phyloP scores from a whole-genome alignment of 2,888 invertebrate species.

The Apantesis nais region DNA sequence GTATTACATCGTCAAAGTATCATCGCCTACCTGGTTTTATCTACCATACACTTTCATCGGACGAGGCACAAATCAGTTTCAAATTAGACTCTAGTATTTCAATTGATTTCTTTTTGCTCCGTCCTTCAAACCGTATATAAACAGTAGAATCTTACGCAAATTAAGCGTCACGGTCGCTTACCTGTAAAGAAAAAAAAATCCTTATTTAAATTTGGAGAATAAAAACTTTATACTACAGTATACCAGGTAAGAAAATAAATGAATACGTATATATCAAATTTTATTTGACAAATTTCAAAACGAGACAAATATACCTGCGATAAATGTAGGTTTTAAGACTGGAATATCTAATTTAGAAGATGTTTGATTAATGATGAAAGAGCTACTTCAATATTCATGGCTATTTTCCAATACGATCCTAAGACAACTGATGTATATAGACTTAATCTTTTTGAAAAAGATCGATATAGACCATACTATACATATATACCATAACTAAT shows the following conservation, averaged over 20 bases:
- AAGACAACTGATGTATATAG: neutral
- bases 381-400: neutral
- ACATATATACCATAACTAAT: neutral
- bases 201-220: constrained; percentile 31
- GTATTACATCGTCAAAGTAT: neutral
- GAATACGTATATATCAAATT: too few species aligned
- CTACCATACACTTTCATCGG: neutral
- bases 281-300: too few species aligned
- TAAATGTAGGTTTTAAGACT: too few species aligned
- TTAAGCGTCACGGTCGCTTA: constrained; percentile 33
- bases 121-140: neutral
- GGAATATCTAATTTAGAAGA: too few species aligned
- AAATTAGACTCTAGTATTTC: neutral
- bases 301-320: too few species aligned
- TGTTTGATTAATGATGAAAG: too few species aligned
- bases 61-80: neutral
- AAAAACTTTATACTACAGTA: neutral
- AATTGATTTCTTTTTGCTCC: neutral
- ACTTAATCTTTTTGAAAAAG: neutral
- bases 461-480: neutral
- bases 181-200: constrained; percentile 49
- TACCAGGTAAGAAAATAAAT: too few species aligned
- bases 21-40: neutral
- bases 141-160: constrained; percentile 39
- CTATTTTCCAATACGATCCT: neutral